Base-by-base conservation (phyloP, 2,113 vertebrate species). In the Chrysemys picta region DNA sequence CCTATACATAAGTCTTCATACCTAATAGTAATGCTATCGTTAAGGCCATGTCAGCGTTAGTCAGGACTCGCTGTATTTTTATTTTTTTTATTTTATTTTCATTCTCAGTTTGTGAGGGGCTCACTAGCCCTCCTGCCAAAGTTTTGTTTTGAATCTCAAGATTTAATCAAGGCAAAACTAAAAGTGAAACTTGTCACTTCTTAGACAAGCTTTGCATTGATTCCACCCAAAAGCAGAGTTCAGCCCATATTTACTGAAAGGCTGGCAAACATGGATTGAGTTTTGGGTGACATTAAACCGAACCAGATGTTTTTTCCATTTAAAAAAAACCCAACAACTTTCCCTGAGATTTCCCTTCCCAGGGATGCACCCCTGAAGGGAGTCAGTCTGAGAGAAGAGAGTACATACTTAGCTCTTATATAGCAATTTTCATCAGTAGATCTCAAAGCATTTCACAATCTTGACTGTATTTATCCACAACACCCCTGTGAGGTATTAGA, bases 31-130 rank as follows among this genome's bases (percentile, higher is more conserved):
- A 35, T 6, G 62, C 65, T n/a, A 19, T 16, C 35, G 35, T 9
- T 69, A 21, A 69, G 65, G 65, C 35, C 14, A n/a, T n/a, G 82
- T 88, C 90, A n/a, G 31, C 54, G 75, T 27, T 52, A 75, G 45
- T 24, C 1, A 0, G 13, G 45, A 78, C 12, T 8, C 3, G 25
- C 27, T 69, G 25, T 38, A 81, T 49, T 53, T 4, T 85, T 80
- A 57, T 22, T 7, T 53, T 17, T 53, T 12, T 12, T 49, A 6
- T 47, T 47, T 53, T 53, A 21, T 54, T 75, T 50, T 47, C 76
- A 89, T 6, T 52, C 38, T 62, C 56, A 82, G 56, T 11, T 19
- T 79, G 25, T 49, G 31, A 0, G 0, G 0, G 1, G 35, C 50
- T 35, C 31, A 47, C 47, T 27, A 65, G 13, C 85, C 85, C 85